Conservation (phyloP, 2,113 vertebrate species). For the Gavialis gangeticus region DNA sequence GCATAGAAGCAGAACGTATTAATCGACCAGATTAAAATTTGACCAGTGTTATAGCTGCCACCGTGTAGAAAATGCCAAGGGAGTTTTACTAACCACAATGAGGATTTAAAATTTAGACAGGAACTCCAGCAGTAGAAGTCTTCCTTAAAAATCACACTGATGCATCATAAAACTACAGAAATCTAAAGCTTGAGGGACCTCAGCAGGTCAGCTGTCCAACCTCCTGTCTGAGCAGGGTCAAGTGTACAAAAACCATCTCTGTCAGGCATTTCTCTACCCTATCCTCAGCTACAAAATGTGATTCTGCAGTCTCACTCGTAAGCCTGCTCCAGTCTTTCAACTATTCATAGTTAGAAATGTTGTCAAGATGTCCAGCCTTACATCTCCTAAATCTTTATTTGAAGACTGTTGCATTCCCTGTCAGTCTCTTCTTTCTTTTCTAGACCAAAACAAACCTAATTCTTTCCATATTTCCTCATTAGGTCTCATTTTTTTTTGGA, state of each 20-base stretch:
- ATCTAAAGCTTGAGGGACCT: too few species aligned
- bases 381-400: too few species aligned
- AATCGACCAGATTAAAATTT: background rate
- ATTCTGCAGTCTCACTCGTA: too few species aligned
- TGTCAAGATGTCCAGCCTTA: too few species aligned
- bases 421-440: background rate
- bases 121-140: background rate
- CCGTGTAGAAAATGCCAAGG: background rate
- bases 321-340: too few species aligned
- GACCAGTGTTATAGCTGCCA: background rate
- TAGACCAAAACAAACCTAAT: background rate
- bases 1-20: background rate
- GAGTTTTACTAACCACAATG: background rate
- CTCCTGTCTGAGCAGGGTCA: too few species aligned
- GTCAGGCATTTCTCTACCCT: too few species aligned
- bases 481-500: background rate
- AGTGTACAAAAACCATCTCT: too few species aligned
- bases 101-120: background rate
- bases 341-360: too few species aligned
- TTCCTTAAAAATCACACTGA: background rate
- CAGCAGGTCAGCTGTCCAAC: too few species aligned
- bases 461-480: background rate
- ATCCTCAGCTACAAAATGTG: too few species aligned
- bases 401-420: background rate
- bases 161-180: background rate